Base-by-base conservation (phyloP, 1,140 invertebrate genomes). In the Dinothrombium tinctorium region DNA sequence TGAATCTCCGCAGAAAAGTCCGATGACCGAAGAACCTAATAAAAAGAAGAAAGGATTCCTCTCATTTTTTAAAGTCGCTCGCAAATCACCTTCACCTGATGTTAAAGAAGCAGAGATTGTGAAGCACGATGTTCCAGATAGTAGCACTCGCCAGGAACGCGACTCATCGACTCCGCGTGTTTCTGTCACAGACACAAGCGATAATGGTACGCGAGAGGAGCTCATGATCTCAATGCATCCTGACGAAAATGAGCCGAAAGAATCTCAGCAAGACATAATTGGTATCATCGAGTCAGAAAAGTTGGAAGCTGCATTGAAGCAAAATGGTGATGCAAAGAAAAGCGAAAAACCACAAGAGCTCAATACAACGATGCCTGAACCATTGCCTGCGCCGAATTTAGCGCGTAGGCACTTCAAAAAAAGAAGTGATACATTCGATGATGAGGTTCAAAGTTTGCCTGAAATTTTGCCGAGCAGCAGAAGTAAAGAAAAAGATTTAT, bases 41-140 rank as follows among this genome's bases (percentile, higher is more conserved):
- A 29, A 24, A 7, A 42, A 42, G 41, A 33, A 42, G 28, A 17
- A 23, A 11, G 36, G 25, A 19, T 40, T 40, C 19, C 21, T 29
- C 6, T 29, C 25, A 31, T 29, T 40, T 22, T 20, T 40, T 7
- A 40, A 32, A 17, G 14, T 40, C 23, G 26, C 15, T 11, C 24
- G 26, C 8, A 40, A 40, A 35, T 37, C 19, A 7, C 17, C 31
- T 11, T 20, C 41, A n/a, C 11, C 12, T 15, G 9, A 22, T 38
- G 14, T 7, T 25, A 26, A 26, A 26, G 4, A 2, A 39, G 28
- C 19, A 21, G 24, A 26, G 4, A 11, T 20, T n/a, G 4, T 4
- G 11, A 32, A 12, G 29, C 29, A 32, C 29, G 17, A 75, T 70
- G 54, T 76, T 78, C 49, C 69, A 69, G 63, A 74, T 80, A 69